Conservation (phyloP, 2,113 vertebrate genomes). For the Thamnophis sirtalis region DNA sequence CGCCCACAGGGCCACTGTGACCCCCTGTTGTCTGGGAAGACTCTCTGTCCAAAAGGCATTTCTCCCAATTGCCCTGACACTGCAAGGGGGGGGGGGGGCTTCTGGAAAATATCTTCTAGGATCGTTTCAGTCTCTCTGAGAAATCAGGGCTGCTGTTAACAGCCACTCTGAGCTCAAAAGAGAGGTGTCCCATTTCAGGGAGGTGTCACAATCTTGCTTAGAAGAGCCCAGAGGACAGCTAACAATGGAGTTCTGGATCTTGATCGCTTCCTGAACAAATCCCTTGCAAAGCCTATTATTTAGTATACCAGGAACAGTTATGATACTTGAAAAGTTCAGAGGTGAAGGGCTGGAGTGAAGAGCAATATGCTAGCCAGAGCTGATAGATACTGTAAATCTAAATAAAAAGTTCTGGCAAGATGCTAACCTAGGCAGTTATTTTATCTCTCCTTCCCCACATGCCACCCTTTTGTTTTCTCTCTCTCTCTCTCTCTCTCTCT, state of each 20-base stretch:
- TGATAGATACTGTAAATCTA: not conserved
- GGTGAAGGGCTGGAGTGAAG: not conserved
- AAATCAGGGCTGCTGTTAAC: conserved; percentile 55
- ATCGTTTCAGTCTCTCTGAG: conserved; percentile 41
- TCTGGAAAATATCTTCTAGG: conserved; percentile 41
- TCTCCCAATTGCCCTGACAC: conserved; percentile 6
- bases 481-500: not conserved
- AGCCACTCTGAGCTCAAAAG: conserved; percentile 51
- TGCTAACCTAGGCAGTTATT: no score
- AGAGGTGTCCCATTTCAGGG: conserved; percentile 37
- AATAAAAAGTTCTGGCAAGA: not conserved
- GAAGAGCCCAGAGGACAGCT: not conserved
- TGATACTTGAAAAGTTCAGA: not conserved
- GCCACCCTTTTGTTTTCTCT: not conserved
- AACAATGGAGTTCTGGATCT: not conserved
- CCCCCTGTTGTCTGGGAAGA: not conserved
- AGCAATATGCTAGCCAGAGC: not conserved
- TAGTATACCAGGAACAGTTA: not conserved
- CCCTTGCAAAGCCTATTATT: not conserved
- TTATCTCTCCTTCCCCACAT: no score
- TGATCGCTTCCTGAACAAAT: not conserved
- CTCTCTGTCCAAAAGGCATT: not conserved
- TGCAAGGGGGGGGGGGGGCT: not conserved
- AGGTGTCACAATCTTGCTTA: conserved; percentile 19
- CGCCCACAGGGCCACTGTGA: not conserved